Evolutionary conservation across 1,140 invertebrate species (phyloP), one percentile per base, ranked within the genome.

Genomic region (Drosophila lowei): DNA sequence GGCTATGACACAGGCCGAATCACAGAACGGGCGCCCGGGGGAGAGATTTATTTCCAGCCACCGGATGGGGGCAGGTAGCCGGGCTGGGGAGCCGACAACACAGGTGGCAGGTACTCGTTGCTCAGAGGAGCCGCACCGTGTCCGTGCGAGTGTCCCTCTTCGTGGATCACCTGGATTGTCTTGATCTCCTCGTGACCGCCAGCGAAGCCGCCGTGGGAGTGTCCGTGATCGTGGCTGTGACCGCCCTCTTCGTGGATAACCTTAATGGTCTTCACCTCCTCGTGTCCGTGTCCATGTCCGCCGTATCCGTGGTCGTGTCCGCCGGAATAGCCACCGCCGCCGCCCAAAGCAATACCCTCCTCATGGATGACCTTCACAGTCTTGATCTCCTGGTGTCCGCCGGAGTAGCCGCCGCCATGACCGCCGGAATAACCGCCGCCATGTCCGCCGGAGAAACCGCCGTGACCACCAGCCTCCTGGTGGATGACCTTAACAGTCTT

Each of bases 221-320:
- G 67, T 21, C 74, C 83, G 8, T 60, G 48, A 16, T 62, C 41
- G 23, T 55, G 38, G 16, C 65, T 67, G 42, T 70, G 64, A 28
- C 77, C 71, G 21, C 50, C 73, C 50, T 90, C 84, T 56, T 90
- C 72, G 6, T 90, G 89, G 53, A 90, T 90, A 6, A 90, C 89
- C 53, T 89, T 85, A 15, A 90, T 78, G 16, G 72, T 85, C 44
- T 90, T 90, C 2, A 90, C 74, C 18, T 83, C 75, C 38, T 75
- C 63, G 6, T 76, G 67, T 25, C 71, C 78, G 25, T 79, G 77
- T 25, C 54, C 77, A 50, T 79, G 67, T 0, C 44, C 38, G 44
- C 42, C 63, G 8, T 57, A 72, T 18, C 56, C 77, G 41, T 74
- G 60, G 1, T 38, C 43, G 46, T 67, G 48, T 6, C 65, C 84